Evolutionary conservation across 1,140 invertebrate genomes (phyloP).

Genomic region (Tetramorium simillimum): DNA sequence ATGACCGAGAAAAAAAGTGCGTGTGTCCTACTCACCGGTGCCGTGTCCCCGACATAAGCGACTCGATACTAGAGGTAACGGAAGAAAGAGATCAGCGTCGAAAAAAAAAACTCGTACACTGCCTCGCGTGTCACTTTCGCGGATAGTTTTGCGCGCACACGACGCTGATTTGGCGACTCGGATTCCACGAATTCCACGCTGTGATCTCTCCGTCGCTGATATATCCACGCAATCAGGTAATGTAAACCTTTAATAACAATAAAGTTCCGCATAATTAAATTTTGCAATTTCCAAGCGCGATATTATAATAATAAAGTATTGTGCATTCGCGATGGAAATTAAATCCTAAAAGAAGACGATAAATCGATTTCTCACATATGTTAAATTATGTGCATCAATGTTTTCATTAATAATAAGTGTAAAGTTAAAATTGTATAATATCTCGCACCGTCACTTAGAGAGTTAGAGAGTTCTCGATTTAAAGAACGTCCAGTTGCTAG

Average conservation of each 20-base stretch:
- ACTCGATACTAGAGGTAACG: background rate
- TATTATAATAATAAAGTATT: background rate
- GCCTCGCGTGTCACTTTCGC: background rate
- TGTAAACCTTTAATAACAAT: background rate
- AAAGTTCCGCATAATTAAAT: background rate
- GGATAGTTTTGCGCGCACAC: background rate
- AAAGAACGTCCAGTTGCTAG: background rate
- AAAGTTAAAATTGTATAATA: too few relatives aligned
- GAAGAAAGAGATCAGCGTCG: background rate
- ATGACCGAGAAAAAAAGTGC: conserved; percentile 14
- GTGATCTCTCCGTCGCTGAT: background rate
- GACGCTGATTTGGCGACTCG: background rate
- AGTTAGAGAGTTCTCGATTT: background rate
- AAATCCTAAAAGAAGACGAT: background rate
- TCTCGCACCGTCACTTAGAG: too few relatives aligned
- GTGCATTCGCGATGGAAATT: background rate
- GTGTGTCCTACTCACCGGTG: background rate
- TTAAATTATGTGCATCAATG: background rate
- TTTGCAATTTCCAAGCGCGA: too few relatives aligned
- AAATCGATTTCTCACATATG: background rate
- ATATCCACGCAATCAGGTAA: conserved; percentile 24
- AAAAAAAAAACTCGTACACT: conserved; percentile 12
- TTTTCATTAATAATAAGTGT: background rate
- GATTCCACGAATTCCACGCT: conserved; percentile 7
- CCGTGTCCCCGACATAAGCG: background rate